Percentiles rank a stretch among this genome's conserved stretches.
Evolutionary conservation across 2,888 invertebrate genomes (phyloP).

Genomic region (Drosophila yooni): DNA sequence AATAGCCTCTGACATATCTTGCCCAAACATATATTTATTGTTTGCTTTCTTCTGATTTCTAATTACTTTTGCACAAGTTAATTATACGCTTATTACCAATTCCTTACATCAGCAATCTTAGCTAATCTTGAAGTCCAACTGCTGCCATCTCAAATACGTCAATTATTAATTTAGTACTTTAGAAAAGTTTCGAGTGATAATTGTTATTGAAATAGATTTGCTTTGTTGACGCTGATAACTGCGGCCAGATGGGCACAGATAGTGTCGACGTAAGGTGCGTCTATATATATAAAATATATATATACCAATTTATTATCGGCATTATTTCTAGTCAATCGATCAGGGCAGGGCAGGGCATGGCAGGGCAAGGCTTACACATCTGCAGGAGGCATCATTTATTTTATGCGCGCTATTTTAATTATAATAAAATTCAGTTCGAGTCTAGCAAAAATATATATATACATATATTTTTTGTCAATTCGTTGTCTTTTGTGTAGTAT

Average conservation of each 20-base stretch:
- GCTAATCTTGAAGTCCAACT: background rate
- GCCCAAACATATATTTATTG: background rate
- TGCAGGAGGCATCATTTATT: constrained; percentile 20
- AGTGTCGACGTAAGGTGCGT: constrained; percentile 3
- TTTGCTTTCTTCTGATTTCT: background rate
- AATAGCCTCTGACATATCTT: background rate
- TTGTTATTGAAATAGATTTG: constrained; percentile 17
- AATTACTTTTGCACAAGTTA: background rate
- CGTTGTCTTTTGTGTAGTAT: constrained; percentile 16
- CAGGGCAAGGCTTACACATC: background rate
- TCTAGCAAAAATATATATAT: constrained; percentile 1
- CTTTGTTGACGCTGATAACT: constrained; percentile 27
- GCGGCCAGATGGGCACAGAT: constrained; percentile 36
- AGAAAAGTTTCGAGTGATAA: background rate
- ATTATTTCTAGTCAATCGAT: constrained; percentile 29
- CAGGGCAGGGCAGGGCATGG: constrained; percentile 10
- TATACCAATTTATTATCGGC: constrained; percentile 1
- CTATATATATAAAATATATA: background rate
- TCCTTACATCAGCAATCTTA: background rate
- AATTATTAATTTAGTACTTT: background rate
- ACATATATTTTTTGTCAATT: background rate
- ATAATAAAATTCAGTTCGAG: constrained; percentile 23
- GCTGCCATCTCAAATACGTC: background rate
- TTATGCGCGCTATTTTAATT: constrained; percentile 43
- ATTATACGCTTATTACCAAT: background rate